Evolutionary conservation across 2,797 vertebrate genomes (phyloP).

Genomic region (Brachyalestes nurse): DNA sequence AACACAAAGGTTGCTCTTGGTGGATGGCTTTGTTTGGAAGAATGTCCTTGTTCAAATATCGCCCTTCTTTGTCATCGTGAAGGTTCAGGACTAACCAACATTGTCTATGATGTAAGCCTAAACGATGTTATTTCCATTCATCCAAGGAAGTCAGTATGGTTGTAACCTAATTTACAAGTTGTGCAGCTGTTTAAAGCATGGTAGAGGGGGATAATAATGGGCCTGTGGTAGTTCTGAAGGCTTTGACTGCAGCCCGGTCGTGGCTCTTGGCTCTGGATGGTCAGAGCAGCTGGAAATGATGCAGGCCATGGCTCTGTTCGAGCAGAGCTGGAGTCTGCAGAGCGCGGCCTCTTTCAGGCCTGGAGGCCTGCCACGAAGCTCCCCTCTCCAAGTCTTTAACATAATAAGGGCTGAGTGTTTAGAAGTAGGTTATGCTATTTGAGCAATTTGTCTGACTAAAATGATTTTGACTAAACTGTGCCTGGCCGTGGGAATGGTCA

Average conservation of each 20-base stretch:
- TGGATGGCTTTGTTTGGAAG: conserved; percentile 49
- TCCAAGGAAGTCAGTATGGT: background rate
- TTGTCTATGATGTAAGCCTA: background rate
- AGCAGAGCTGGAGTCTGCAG: conserved; percentile 23
- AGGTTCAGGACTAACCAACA: background rate
- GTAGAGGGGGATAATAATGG: conserved; percentile 15
- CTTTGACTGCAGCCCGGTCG: conserved; percentile 32
- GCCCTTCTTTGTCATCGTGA: background rate
- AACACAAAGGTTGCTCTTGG: conserved; percentile 52
- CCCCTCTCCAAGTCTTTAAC: conserved; percentile 7
- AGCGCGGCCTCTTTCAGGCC: conserved; percentile 15
- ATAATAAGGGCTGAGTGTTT: conserved; percentile 4
- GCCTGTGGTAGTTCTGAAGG: conserved; percentile 26
- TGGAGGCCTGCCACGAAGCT: background rate
- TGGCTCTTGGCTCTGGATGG: conserved; percentile 41
- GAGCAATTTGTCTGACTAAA: background rate
- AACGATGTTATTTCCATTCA: background rate
- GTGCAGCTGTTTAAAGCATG: background rate
- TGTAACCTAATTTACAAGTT: background rate
- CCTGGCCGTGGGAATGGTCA: background rate
- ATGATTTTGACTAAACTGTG: background rate
- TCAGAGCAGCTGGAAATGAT: conserved; percentile 41
- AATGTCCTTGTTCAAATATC: background rate
- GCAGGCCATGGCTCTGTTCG: conserved; percentile 36
- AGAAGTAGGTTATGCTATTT: conserved; percentile 9